Percentiles rank a stretch among this genome's conserved stretches.
These are phyloP conservation scores for Coenonympha glycerion DNA, from an alignment of 2,888 invertebrate species.

Conservation along the genomic window DNA sequence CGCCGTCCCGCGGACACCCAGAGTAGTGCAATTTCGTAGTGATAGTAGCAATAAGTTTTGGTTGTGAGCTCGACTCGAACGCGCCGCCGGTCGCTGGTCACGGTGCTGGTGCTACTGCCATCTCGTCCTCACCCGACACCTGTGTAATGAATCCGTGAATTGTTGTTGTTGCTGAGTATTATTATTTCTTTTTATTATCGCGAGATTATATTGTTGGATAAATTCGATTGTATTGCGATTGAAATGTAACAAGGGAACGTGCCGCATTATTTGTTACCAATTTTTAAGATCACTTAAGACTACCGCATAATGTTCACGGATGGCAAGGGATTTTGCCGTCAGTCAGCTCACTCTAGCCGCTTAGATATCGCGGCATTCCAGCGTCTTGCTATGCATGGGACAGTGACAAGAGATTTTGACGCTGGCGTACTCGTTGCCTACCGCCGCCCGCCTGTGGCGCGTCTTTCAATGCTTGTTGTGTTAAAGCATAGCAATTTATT, in stretches of 20 bases:
- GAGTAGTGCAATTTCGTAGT: constrained; percentile 71
- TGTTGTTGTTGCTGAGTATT: constrained; percentile 68
- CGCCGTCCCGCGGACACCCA: constrained; percentile 54
- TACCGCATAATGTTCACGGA: no score
- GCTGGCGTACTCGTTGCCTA: no score
- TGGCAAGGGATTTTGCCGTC: no score
- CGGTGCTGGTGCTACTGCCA: constrained; percentile 58
- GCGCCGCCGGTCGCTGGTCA: constrained; percentile 47
- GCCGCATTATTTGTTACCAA: constrained; percentile 13
- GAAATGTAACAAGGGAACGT: constrained; percentile 65
- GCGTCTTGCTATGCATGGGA: no score
- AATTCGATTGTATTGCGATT: constrained; percentile 68
- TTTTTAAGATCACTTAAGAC: not conserved
- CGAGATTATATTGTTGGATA: constrained; percentile 61
- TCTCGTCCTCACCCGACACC: constrained; percentile 49
- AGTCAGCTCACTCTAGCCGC: no score
- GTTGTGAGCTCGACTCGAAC: constrained; percentile 65
- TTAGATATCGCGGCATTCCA: no score
- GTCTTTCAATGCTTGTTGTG: no score
- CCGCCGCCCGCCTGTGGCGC: no score
- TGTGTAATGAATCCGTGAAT: constrained; percentile 54
- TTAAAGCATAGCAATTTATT: no score
- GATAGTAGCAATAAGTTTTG: constrained; percentile 75
- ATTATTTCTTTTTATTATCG: constrained; percentile 57
- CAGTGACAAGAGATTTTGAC: no score